phyloP scores from a whole-genome alignment of 2,113 vertebrate genomes.

The Poeciliopsis occidentalis region DNA sequence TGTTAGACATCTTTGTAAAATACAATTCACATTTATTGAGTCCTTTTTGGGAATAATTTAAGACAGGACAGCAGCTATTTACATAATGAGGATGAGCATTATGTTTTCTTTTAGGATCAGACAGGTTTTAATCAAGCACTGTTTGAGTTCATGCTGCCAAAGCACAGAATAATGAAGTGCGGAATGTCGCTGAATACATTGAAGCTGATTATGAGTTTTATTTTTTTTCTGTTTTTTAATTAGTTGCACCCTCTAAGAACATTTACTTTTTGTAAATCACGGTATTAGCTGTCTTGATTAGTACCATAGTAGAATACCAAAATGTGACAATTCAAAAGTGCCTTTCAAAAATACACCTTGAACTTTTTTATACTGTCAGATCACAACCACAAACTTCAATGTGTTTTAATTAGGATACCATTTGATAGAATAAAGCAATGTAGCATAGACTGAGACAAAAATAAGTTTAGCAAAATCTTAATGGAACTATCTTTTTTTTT shows the following conservation, averaged over 20 bases:
- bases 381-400: too few relatives aligned
- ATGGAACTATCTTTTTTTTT: too few relatives aligned
- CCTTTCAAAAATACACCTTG: too few relatives aligned
- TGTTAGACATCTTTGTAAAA: background rate
- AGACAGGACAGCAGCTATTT: background rate
- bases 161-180: background rate
- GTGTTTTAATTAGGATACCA: too few relatives aligned
- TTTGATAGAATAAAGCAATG: too few relatives aligned
- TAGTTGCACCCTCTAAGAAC: background rate
- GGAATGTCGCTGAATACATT: background rate
- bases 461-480: too few relatives aligned
- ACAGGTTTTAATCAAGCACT: background rate
- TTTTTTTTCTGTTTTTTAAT: slow-evolving; percentile 1
- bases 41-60: background rate
- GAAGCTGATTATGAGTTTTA: background rate
- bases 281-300: background rate
- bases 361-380: too few relatives aligned
- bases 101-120: slow-evolving; percentile 1
- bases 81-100: background rate
- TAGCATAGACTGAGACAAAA: too few relatives aligned
- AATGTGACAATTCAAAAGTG: too few relatives aligned
- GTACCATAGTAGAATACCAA: background rate
- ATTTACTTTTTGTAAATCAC: background rate
- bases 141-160: background rate
- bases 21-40: background rate